These are phyloP conservation scores for Columbina picui DNA, from an alignment of 2,113 vertebrate genomes.

Conservation along the genomic window DNA sequence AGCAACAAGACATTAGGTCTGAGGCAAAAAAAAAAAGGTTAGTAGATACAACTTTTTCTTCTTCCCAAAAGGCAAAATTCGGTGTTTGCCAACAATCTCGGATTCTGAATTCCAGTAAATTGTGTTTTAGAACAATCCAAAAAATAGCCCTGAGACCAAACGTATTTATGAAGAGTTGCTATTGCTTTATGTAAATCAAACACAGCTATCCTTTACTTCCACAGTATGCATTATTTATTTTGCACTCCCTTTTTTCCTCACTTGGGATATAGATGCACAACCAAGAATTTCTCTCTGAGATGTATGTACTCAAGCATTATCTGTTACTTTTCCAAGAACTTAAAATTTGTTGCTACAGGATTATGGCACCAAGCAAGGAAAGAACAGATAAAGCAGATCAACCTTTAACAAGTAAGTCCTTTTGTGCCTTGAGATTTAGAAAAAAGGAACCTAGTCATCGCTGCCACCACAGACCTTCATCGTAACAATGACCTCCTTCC, in stretches of 20 bases:
- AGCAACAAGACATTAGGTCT: background rate
- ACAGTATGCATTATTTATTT: background rate
- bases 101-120: constrained; percentile 23
- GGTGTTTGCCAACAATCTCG: background rate
- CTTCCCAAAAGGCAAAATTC: background rate
- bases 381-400: background rate
- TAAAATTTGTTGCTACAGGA: background rate
- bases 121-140: constrained; percentile 12
- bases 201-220: background rate
- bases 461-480: background rate
- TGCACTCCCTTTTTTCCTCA: background rate
- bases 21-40: constrained; percentile 9
- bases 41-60: background rate
- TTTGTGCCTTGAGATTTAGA: background rate
- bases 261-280: background rate
- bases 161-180: constrained; percentile 5
- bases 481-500: background rate
- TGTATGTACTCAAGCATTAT: background rate
- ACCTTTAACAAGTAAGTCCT: background rate
- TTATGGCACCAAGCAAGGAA: background rate
- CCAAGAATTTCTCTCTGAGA: background rate
- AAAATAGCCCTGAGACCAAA: constrained; percentile 49
- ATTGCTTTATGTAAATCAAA: background rate
- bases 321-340: background rate
- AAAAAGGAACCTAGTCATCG: background rate